Evolutionary conservation across 2,888 invertebrate genomes (phyloP).

Genomic region (Leptura quadrifasciata): DNA sequence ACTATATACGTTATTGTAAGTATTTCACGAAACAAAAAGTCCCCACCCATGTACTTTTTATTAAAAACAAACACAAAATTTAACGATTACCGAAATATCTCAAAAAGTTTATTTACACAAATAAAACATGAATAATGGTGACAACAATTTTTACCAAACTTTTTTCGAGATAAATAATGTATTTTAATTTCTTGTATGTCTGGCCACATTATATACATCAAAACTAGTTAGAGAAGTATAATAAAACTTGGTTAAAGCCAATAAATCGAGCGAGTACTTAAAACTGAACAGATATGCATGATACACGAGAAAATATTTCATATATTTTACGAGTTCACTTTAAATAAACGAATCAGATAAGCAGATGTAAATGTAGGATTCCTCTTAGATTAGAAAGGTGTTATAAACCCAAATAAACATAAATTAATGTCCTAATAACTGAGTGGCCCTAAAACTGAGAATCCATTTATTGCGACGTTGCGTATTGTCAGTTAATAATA

Average conservation of each 20-base stretch:
- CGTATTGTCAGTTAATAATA: slow-evolving; percentile 27
- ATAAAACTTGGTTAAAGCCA: slow-evolving; percentile 6
- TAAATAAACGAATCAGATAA: slow-evolving; percentile 37
- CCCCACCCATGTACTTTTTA: too few species aligned
- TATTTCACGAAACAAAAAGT: too few species aligned
- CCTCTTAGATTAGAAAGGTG: slow-evolving; percentile 43
- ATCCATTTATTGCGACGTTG: slow-evolving; percentile 30
- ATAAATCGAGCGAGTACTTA: slow-evolving; percentile 13
- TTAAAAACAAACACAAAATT: too few species aligned
- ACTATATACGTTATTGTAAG: too few species aligned
- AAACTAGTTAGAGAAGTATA: slow-evolving; percentile 17
- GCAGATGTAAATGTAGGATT: slow-evolving; percentile 23
- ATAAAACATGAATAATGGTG: too few species aligned
- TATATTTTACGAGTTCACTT: slow-evolving; percentile 23
- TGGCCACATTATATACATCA: neutral
- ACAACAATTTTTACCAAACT: too few species aligned
- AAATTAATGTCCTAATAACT: slow-evolving; percentile 45
- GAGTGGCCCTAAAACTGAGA: slow-evolving; percentile 42
- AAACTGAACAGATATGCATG: neutral
- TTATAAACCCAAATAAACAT: slow-evolving; percentile 40
- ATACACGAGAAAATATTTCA: slow-evolving; percentile 4
- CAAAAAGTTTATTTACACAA: too few species aligned
- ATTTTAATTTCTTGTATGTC: neutral
- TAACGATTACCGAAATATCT: too few species aligned
- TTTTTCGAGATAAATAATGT: too few species aligned